A percentile compares a stretch with the other conserved stretches of the same genome.
Evolutionary conservation across 2,113 vertebrate species (phyloP).

Genomic region (Oncorhynchus keta): DNA sequence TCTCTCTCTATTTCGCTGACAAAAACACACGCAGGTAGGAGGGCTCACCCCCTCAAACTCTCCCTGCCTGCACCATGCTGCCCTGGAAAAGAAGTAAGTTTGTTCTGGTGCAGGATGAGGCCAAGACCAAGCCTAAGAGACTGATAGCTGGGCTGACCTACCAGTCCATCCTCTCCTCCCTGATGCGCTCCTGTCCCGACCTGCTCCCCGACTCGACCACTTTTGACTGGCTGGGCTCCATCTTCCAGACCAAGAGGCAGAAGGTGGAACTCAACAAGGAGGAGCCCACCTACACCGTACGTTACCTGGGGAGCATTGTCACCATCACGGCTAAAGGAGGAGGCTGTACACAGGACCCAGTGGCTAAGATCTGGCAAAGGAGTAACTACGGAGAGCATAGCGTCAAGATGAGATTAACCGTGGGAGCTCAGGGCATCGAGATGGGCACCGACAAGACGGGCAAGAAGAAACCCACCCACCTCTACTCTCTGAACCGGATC

Average conservation of each 20-base stretch:
- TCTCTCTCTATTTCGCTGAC: conserved; percentile 24
- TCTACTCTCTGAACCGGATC: conserved; percentile 92
- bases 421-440: conserved; percentile 86
- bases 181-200: conserved; percentile 90
- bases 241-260: conserved; percentile 87
- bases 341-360: conserved; percentile 89
- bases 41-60: conserved; percentile 7
- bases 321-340: conserved; percentile 93
- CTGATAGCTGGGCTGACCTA: conserved; percentile 84
- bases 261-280: conserved; percentile 93
- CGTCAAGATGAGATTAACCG: conserved; percentile 86
- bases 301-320: conserved; percentile 94
- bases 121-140: conserved; percentile 83
- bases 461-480: conserved; percentile 81
- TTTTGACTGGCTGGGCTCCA: conserved; percentile 80
- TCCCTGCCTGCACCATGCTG: conserved; percentile 76
- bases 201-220: conserved; percentile 82
- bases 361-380: conserved; percentile 91
- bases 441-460: conserved; percentile 82
- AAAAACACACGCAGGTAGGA: conserved; percentile 10
- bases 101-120: conserved; percentile 86
- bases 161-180: conserved; percentile 84
- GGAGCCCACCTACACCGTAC: conserved; percentile 87
- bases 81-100: conserved; percentile 95
- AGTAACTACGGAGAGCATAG: conserved; percentile 85